These are phyloP conservation scores for Synergus laeviventris DNA, from an alignment of 2,888 invertebrate genomes.

Conservation along the genomic window DNA sequence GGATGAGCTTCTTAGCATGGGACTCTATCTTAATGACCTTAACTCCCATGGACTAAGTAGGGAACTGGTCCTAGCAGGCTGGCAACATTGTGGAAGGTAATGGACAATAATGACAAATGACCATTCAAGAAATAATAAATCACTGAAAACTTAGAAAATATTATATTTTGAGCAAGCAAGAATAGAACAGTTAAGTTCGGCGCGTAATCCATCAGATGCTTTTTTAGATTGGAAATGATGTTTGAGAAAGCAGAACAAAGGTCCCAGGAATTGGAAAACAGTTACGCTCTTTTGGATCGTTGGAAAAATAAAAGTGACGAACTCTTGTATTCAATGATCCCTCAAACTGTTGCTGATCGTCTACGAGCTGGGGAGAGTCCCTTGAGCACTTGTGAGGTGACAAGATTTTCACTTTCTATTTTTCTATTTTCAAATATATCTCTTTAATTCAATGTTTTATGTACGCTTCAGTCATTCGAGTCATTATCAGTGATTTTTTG, in stretches of 20 bases:
- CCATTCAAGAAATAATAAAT: not conserved
- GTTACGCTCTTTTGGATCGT: constrained; percentile 85
- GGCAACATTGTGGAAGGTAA: constrained; percentile 88
- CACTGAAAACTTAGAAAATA: not conserved
- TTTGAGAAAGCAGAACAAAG: constrained; percentile 90
- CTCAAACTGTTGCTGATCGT: constrained; percentile 88
- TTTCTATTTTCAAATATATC: not conserved
- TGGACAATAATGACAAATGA: constrained; percentile 40
- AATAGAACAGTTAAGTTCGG: not conserved
- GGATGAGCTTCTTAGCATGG: constrained; percentile 88
- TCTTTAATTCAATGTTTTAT: constrained; percentile 43
- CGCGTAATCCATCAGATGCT: not conserved
- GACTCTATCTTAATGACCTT: constrained; percentile 88
- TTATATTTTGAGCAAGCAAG: too few relatives aligned
- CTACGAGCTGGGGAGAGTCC: constrained; percentile 86
- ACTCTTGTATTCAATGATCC: constrained; percentile 94
- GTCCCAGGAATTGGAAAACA: constrained; percentile 87
- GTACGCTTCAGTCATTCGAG: constrained; percentile 82
- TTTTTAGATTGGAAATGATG: constrained; percentile 83
- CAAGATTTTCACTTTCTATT: not conserved
- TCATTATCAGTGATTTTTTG: constrained; percentile 88
- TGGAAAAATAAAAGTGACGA: constrained; percentile 93
- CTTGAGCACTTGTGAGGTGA: constrained; percentile 87
- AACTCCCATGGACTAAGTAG: constrained; percentile 91
- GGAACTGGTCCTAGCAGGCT: constrained; percentile 89